Conservation (phyloP, 2,888 invertebrate genomes). For the Ophraella communa region DNA sequence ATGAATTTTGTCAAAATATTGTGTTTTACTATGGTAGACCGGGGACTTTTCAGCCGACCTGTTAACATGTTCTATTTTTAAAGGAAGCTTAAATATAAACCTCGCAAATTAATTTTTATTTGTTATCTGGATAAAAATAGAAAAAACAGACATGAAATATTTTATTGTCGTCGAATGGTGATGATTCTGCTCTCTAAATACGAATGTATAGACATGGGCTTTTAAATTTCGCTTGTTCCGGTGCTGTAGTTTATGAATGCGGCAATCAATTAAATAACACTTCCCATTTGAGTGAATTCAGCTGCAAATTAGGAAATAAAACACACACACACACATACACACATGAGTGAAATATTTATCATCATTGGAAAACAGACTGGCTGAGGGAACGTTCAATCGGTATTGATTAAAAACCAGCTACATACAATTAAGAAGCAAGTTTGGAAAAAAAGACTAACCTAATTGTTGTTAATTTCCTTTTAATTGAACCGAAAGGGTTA, state of each 20-base stretch:
- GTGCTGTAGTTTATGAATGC: neutral
- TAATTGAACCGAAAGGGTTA: neutral
- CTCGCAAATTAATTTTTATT: too few species aligned
- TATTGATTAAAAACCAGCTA: neutral
- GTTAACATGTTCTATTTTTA: too few species aligned
- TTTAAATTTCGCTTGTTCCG: neutral
- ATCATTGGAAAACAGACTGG: neutral
- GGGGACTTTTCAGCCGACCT: too few species aligned
- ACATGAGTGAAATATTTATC: constrained; percentile 3
- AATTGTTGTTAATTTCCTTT: neutral
- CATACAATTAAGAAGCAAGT: neutral
- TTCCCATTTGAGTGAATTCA: neutral
- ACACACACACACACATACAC: neutral
- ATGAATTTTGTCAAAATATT: too few species aligned
- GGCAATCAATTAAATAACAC: constrained; percentile 9
- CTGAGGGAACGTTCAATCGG: neutral
- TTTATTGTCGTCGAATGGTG: too few species aligned
- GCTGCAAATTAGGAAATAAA: neutral
- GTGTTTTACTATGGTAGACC: too few species aligned
- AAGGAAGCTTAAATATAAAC: too few species aligned
- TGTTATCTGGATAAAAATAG: too few species aligned
- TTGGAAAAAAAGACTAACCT: neutral
- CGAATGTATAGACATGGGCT: too few species aligned
- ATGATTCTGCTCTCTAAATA: too few species aligned
- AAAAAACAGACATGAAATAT: too few species aligned